phyloP scores from a whole-genome alignment of 2,888 invertebrate species.

The Resseliella maxima region DNA sequence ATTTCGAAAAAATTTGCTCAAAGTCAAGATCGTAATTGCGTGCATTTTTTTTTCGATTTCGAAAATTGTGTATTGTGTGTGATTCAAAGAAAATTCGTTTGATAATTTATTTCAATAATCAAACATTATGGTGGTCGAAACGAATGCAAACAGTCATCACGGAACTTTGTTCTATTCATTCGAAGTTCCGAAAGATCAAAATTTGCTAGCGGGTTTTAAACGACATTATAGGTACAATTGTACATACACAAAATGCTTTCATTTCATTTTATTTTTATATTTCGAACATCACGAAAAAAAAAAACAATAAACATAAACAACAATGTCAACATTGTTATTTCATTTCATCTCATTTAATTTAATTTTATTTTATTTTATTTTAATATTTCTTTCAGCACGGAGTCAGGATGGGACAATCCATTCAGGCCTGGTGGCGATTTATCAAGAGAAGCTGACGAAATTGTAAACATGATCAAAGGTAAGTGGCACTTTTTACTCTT shows the following conservation, averaged over 20 bases:
- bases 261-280: too few species aligned
- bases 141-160: conserved; percentile 69
- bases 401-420: conserved; percentile 97
- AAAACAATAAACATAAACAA: conserved; percentile 3
- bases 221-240: conserved; percentile 58
- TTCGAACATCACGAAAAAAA: not conserved
- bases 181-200: conserved; percentile 69
- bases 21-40: conserved; percentile 2
- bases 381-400: conserved; percentile 76
- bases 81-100: too few species aligned
- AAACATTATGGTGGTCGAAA: conserved; percentile 55
- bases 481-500: conserved; percentile 56
- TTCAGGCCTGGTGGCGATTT: conserved; percentile 96
- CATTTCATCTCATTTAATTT: not conserved
- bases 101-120: not conserved
- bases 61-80: too few species aligned
- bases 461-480: conserved; percentile 92
- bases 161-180: conserved; percentile 78
- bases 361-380: not conserved
- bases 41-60: not conserved
- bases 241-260: too few species aligned
- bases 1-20: not conserved
- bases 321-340: too few species aligned
- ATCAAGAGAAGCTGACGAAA: conserved; percentile 94
- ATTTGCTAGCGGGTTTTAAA: conserved; percentile 47